Conservation (phyloP, 2,888 invertebrate genomes). For the Blastobasis adustella region DNA sequence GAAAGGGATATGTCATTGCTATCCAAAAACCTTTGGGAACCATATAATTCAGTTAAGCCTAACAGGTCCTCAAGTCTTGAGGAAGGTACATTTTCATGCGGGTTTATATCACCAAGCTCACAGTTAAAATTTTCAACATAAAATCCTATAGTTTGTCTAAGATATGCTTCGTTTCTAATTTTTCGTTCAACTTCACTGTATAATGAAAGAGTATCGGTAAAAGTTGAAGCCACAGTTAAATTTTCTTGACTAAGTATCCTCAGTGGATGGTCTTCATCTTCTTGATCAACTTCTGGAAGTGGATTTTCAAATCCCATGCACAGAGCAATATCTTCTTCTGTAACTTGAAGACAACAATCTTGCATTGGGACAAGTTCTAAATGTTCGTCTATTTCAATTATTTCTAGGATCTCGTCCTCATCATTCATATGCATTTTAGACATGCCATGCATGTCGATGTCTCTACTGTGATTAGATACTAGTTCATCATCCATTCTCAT, state of each 20-base stretch:
- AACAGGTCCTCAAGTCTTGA: slow-evolving; percentile 87
- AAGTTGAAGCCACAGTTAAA: slow-evolving; percentile 91
- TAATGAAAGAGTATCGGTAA: slow-evolving; percentile 82
- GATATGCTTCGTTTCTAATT: slow-evolving; percentile 76
- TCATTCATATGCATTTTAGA: slow-evolving; percentile 58
- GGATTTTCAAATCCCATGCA: slow-evolving; percentile 87
- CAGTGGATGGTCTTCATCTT: slow-evolving; percentile 87
- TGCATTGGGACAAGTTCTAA: slow-evolving; percentile 90
- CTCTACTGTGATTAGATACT: slow-evolving; percentile 72
- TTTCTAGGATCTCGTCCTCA: slow-evolving; percentile 85
- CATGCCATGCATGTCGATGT: slow-evolving; percentile 65
- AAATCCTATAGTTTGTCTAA: slow-evolving; percentile 71
- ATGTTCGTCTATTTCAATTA: slow-evolving; percentile 86
- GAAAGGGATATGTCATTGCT: slow-evolving; percentile 74
- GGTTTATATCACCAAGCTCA: slow-evolving; percentile 53
- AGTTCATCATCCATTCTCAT: slow-evolving; percentile 76
- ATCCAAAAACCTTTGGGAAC: slow-evolving; percentile 84
- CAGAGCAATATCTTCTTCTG: slow-evolving; percentile 93
- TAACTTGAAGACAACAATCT: slow-evolving; percentile 91
- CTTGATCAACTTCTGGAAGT: slow-evolving; percentile 82
- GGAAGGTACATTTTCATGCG: slow-evolving; percentile 63
- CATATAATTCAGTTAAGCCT: slow-evolving; percentile 86
- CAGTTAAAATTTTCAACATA: slow-evolving; percentile 68
- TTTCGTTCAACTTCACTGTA: slow-evolving; percentile 80
- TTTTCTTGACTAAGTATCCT: slow-evolving; percentile 93